A percentile compares a stretch with the other conserved stretches of the same genome.
Evolutionary conservation across 2,113 vertebrate species (phyloP).

Genomic region (Progne subis): DNA sequence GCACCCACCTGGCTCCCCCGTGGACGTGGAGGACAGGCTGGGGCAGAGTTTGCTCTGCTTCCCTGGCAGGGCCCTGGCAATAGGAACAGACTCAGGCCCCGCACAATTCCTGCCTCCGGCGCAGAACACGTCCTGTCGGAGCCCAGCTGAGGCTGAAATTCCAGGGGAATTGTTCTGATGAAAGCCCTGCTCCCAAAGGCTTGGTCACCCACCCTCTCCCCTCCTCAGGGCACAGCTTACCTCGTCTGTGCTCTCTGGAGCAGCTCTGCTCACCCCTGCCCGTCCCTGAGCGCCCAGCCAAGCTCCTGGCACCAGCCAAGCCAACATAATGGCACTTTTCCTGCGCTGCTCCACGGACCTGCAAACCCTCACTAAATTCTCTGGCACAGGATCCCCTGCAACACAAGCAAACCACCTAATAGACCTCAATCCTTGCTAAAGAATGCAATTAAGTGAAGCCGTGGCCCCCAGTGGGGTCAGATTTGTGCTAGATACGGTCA

Average conservation of each 20-base stretch:
- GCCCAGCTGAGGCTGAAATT: not conserved
- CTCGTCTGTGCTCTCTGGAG: not conserved
- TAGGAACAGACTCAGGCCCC: accelerated
- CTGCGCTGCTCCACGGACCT: not conserved
- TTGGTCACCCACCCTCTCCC: not conserved
- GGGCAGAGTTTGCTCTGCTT: not conserved
- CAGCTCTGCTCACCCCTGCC: not conserved
- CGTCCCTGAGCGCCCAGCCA: not conserved
- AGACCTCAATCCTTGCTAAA: slow-evolving; percentile 42
- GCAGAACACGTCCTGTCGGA: not conserved
- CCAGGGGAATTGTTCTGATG: not conserved
- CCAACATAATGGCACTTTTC: not conserved
- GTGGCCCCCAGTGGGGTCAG: not conserved
- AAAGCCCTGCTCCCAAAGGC: not conserved
- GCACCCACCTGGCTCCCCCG: not conserved
- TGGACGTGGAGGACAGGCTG: accelerated
- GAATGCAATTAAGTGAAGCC: slow-evolving; percentile 46
- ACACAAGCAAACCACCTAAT: slow-evolving; percentile 9
- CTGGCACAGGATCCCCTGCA: not conserved
- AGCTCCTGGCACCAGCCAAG: not conserved
- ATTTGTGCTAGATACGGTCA: slow-evolving; percentile 26
- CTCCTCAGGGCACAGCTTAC: not conserved
- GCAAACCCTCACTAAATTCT: not conserved
- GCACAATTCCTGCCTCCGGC: accelerated
- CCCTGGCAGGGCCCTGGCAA: not conserved